These are phyloP conservation scores for Lycaena phlaeas DNA, from an alignment of 2,888 invertebrate genomes.

Conservation along the genomic window DNA sequence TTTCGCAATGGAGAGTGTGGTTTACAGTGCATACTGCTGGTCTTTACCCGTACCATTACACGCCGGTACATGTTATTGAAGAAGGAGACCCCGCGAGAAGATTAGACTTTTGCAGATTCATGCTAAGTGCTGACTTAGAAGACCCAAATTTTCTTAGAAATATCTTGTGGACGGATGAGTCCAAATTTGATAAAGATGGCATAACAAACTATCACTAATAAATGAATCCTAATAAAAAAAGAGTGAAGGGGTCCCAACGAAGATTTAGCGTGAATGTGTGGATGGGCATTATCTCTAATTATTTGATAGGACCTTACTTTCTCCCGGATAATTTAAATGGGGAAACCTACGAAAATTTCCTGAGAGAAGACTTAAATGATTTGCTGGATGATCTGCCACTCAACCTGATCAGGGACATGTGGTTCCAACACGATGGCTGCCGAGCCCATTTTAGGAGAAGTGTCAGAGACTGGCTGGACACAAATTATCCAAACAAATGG, in stretches of 20 bases:
- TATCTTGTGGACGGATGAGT: constrained; percentile 13
- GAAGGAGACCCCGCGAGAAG: no score
- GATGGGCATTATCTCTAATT: constrained; percentile 18
- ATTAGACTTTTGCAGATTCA: constrained; percentile 25
- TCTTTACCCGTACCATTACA: constrained; percentile 18
- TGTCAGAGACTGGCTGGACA: constrained; percentile 22
- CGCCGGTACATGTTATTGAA: constrained; percentile 16
- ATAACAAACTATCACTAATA: constrained; percentile 20
- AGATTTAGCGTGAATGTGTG: constrained; percentile 18
- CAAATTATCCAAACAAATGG: constrained; percentile 20
- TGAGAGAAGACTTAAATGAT: constrained; percentile 7
- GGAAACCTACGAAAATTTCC: constrained; percentile 10
- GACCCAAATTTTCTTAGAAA: constrained; percentile 17
- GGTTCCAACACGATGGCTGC: constrained; percentile 22
- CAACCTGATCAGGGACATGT: constrained; percentile 17
- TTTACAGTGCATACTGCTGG: constrained; percentile 14
- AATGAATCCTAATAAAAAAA: constrained; percentile 13
- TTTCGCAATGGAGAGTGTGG: constrained; percentile 18
- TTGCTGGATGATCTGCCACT: constrained; percentile 13
- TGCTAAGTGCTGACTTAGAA: constrained; percentile 24
- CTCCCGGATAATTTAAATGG: constrained; percentile 18
- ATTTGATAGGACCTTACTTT: constrained; percentile 20
- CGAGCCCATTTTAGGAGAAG: constrained; percentile 20
- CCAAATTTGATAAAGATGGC: constrained; percentile 21
- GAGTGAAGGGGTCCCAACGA: constrained; percentile 11